Evolutionary conservation across 1,140 invertebrate genomes (phyloP).

Genomic region (Drosophila sp.): DNA sequence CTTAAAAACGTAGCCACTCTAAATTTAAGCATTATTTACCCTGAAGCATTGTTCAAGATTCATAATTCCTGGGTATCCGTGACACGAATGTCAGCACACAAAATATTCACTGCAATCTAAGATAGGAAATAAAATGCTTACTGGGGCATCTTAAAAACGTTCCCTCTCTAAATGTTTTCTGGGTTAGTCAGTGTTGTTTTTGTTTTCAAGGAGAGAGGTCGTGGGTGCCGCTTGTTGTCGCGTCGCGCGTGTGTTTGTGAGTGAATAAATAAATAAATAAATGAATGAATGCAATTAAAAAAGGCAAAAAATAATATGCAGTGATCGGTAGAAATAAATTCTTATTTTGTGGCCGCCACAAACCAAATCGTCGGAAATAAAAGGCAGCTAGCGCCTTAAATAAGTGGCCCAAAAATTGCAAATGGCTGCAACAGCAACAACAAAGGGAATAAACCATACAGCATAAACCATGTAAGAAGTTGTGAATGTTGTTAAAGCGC

Average conservation of each 20-base stretch:
- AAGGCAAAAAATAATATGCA: slow-evolving; percentile 7
- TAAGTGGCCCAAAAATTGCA: slow-evolving; percentile 2
- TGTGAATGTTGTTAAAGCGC: background rate
- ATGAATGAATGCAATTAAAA: slow-evolving; percentile 6
- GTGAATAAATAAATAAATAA: slow-evolving; percentile 10
- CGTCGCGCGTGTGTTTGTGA: slow-evolving; percentile 1
- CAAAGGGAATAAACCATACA: slow-evolving; percentile 1
- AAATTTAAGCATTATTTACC: background rate
- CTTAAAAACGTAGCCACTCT: too few species aligned
- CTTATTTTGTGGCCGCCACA: background rate
- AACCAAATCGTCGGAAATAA: background rate
- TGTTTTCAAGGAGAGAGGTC: background rate
- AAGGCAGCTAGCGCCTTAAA: background rate
- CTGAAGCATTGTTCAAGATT: too few species aligned
- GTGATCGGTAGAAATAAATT: background rate
- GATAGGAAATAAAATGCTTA: too few species aligned
- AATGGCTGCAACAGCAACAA: slow-evolving; percentile 5
- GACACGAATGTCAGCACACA: too few species aligned
- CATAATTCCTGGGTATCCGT: too few species aligned
- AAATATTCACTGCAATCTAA: too few species aligned
- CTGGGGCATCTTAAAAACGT: too few species aligned
- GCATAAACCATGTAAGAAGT: slow-evolving; percentile 3
- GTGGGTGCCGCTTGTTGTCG: background rate
- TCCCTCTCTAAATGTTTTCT: background rate
- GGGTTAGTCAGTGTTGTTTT: background rate